Conservation (phyloP, 2,113 vertebrate genomes). For the Athene noctua region DNA sequence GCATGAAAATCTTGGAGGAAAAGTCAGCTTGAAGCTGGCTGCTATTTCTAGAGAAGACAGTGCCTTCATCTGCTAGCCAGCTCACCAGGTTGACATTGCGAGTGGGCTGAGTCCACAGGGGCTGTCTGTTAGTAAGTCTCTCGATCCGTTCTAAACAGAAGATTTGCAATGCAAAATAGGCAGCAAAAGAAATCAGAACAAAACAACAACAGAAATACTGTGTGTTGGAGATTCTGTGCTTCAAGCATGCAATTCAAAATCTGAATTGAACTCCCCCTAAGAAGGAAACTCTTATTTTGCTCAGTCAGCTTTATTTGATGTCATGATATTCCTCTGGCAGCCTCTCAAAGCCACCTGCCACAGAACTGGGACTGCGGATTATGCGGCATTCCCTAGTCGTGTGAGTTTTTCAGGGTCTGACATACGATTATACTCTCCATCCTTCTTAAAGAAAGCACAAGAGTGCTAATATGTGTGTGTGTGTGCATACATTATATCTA, state of each 20-base stretch:
- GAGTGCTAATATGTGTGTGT: background rate
- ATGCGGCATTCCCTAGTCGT: accelerated
- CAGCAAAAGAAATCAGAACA: background rate
- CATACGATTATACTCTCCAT: background rate
- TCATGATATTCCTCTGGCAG: background rate
- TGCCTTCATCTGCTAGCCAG: background rate
- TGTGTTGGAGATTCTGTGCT: background rate
- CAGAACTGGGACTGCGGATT: background rate
- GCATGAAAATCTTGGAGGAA: background rate
- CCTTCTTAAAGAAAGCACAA: background rate
- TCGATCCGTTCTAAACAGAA: background rate
- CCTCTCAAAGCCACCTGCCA: background rate
- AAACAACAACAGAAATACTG: background rate
- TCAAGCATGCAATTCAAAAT: background rate
- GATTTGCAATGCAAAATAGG: background rate
- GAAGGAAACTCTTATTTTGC: background rate
- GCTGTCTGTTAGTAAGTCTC: background rate
- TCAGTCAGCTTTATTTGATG: background rate
- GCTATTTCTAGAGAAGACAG: background rate
- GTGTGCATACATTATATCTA: no score
- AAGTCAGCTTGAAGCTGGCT: background rate
- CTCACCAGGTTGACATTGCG: accelerated
- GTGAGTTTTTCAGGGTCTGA: background rate
- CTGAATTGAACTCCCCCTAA: background rate
- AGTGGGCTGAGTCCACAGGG: background rate